A percentile compares a stretch with the other conserved stretches of the same genome.
These are phyloP conservation scores for Trinectes maculatus DNA, from an alignment of 2,113 vertebrate species.

Conservation along the genomic window DNA sequence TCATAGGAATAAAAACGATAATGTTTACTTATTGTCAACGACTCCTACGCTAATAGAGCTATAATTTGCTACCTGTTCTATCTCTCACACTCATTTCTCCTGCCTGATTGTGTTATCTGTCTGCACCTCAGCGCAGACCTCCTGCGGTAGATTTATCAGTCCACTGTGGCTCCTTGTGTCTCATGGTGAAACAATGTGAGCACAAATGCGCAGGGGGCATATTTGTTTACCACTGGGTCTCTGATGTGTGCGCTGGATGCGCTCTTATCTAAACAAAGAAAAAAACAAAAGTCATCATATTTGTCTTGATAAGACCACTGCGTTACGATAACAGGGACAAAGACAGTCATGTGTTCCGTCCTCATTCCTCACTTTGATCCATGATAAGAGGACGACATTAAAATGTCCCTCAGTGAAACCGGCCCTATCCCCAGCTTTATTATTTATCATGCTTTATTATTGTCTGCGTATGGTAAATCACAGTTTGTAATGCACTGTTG, in stretches of 20 bases:
- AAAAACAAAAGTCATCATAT: no score
- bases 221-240: no score
- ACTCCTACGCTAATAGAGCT: background rate
- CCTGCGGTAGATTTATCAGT: background rate
- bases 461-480: no score
- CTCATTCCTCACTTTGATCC: background rate
- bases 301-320: background rate
- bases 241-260: no score
- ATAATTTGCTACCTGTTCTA: background rate
- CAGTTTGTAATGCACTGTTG: no score
- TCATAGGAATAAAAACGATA: conserved; percentile 1
- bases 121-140: background rate
- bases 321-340: conserved; percentile 1
- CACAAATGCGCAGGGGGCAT: no score
- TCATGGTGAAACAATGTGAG: no score
- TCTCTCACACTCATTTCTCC: background rate
- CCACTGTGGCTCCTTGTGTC: no score
- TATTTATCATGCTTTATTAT: no score
- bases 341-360: background rate
- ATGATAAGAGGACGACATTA: background rate
- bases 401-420: background rate
- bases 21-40: conserved; percentile 1
- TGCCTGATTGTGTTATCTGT: conserved; percentile 10
- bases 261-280: no score
- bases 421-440: no score